Evolutionary conservation across 2,888 invertebrate genomes (phyloP), one percentile per base, ranked within the genome.

Genomic region (Tinea pellionella): DNA sequence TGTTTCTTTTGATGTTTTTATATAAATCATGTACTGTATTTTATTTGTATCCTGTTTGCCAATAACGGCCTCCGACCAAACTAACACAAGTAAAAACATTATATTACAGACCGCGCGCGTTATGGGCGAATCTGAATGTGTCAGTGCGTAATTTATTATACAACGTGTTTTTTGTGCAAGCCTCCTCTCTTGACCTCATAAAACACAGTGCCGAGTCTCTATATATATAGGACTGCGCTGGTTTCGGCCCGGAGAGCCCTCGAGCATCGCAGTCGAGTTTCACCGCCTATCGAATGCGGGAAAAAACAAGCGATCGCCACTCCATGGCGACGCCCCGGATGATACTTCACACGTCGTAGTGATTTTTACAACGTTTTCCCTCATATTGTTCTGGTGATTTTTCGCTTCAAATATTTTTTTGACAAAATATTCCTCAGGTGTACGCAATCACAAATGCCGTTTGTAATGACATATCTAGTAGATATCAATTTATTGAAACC

Each of bases 241-340:
- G 73, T 81, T 79, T 77, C 80, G 75, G 76, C 74, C 68, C 71
- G 68, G 69, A 73, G 80, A 74, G 77, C 76, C 67, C 83, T 83
- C 72, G 73, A 81, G 72, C 42, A 12, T 37, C 71, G 71, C 71
- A 70, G 71, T 71, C 72, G 71, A 74, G 75, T 73, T 74, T 75
- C 71, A 72, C 72, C 77, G 76, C 75, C 77, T 78, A 78, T 81
- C 79, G 78, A 76, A 79, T 83, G 82, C 80, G 83, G 83, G 78
- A 83, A 85, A 58, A 85, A 86, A 85, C 86, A 86, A 83, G 83
- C 78, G 83, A 86, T 86, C 83, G 77, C 84, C 84, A 82, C 86
- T 86, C 77, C 70, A 84, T 75, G 68, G 75, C 80, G 81, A 78
- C 78, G 79, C 75, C 75, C 70, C 72, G 72, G 70, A 84, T 82